A percentile compares a stretch with the other conserved stretches of the same genome.
phyloP scores from a whole-genome alignment of 2,888 invertebrate genomes.

The Heterodera filipjevi region DNA sequence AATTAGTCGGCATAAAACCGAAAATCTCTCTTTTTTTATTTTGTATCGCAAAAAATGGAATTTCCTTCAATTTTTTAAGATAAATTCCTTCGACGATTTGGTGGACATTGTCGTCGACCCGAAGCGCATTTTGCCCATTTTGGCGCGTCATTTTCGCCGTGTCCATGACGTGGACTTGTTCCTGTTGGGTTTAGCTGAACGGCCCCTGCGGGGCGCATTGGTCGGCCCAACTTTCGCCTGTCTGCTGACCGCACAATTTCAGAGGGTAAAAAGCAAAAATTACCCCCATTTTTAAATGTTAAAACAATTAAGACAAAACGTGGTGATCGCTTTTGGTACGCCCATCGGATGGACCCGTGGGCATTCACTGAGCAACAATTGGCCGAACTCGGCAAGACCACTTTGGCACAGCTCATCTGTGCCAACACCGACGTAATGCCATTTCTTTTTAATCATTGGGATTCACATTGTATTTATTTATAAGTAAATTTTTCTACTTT shows the following conservation, averaged over 20 bases:
- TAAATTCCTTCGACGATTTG: conserved; percentile 39
- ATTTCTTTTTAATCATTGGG: too few relatives aligned
- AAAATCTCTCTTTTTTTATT: too few relatives aligned
- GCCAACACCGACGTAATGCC: conserved; percentile 56
- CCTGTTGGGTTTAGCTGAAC: conserved; percentile 62
- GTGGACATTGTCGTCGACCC: conserved; percentile 36
- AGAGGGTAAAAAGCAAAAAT: conserved; percentile 50
- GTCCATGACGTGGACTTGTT: conserved; percentile 64
- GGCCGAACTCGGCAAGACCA: conserved; percentile 58
- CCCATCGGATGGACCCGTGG: conserved; percentile 62
- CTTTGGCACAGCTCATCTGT: conserved; percentile 59
- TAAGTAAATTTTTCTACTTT: not conserved
- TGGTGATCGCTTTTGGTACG: conserved; percentile 66
- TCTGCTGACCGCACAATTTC: conserved; percentile 63
- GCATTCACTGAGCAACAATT: conserved; percentile 61
- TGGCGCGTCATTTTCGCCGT: conserved; percentile 35
- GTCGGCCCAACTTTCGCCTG: conserved; percentile 62
- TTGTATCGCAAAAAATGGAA: too few relatives aligned
- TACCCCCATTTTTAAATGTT: conserved; percentile 14
- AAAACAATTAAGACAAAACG: conserved; percentile 43
- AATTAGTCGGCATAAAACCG: too few relatives aligned
- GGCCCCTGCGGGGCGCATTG: conserved; percentile 46
- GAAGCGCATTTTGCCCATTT: conserved; percentile 32
- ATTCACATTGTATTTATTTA: not conserved
- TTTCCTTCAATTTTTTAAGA: not conserved